Base-by-base conservation (phyloP, 2,888 invertebrate genomes). In the Epirrhoe alternata region DNA sequence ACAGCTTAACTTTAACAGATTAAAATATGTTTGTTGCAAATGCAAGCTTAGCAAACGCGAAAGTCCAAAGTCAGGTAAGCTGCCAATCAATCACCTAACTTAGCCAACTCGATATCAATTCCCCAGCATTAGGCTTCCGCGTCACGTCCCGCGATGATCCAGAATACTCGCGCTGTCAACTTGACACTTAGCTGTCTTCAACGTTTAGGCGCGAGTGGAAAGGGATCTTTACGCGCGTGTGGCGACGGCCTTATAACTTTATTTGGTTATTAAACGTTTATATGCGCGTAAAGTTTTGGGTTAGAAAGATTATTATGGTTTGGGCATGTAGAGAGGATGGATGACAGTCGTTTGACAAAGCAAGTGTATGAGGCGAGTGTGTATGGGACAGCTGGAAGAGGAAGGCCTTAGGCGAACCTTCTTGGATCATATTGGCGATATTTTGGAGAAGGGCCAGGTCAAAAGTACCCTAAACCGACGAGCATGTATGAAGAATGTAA, bases 21-120 rank as follows among this genome's bases (percentile, higher is more conserved):
- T 35, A 35, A 35, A 35, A 35, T 8, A 35, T 5, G 1, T 8
- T 35, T 35, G 8, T 33, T 33, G 42, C 6, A 47, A 16, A n/a
- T 59, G 45, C 52, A 10, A 16, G 49, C 38, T 57, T 63, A 47
- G 24, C 33, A 35, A 42, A 7, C 12, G 50, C 6, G 12, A 55
- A 70, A 53, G 24, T 61, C 66, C 6, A 57, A 14, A 12, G 6
- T 6, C 38, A 50, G 49, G 35, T 33, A 14, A 52, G 24, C 42
- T 45, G 47, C 30, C 60, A 33, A 53, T 30, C 33, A 55, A 58
- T 14, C 42, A 45, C 51, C 38, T 8, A 61, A 57, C 50, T 66
- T 67, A 71, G 61, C 38, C 54, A 61, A 47, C 59, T 56, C 54
- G 60, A 68, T 71, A 71, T 71, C 71, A 71, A 71, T 71, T 66